These are phyloP conservation scores for Automeris io DNA, from an alignment of 2,888 invertebrate genomes.

Conservation along the genomic window DNA sequence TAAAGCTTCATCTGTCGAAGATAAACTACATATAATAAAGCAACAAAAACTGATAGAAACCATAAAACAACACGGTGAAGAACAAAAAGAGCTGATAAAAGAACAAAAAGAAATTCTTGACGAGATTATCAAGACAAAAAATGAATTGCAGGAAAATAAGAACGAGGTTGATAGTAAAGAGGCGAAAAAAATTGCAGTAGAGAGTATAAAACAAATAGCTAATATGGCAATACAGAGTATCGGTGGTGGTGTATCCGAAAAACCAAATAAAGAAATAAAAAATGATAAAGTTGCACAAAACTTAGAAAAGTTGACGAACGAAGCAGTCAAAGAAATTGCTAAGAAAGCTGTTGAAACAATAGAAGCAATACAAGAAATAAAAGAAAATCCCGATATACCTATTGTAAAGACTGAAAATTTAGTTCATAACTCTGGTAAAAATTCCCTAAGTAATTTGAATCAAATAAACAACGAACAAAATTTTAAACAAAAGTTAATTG, in stretches of 20 bases:
- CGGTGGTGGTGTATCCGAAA: slow-evolving; percentile 55
- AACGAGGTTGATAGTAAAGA: slow-evolving; percentile 57
- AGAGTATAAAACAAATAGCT: slow-evolving; percentile 70
- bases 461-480: background rate
- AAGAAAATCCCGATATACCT: slow-evolving; percentile 27
- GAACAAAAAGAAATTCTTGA: slow-evolving; percentile 81
- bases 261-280: slow-evolving; percentile 29
- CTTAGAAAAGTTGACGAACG: slow-evolving; percentile 44
- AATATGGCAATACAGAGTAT: slow-evolving; percentile 65
- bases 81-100: slow-evolving; percentile 81
- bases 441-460: background rate
- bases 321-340: slow-evolving; percentile 68
- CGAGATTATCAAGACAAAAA: slow-evolving; percentile 76
- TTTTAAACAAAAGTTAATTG: background rate
- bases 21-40: slow-evolving; percentile 47
- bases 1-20: slow-evolving; percentile 22
- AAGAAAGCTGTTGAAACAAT: slow-evolving; percentile 61
- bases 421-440: background rate
- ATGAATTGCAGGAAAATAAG: slow-evolving; percentile 66
- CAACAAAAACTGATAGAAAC: slow-evolving; percentile 77
- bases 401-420: background rate
- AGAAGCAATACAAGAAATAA: slow-evolving; percentile 63
- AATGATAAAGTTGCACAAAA: slow-evolving; percentile 34
- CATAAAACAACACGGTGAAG: slow-evolving; percentile 81
- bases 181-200: slow-evolving; percentile 68